These are phyloP conservation scores for Drepana falcataria DNA, from an alignment of 2,888 invertebrate genomes.

Conservation along the genomic window DNA sequence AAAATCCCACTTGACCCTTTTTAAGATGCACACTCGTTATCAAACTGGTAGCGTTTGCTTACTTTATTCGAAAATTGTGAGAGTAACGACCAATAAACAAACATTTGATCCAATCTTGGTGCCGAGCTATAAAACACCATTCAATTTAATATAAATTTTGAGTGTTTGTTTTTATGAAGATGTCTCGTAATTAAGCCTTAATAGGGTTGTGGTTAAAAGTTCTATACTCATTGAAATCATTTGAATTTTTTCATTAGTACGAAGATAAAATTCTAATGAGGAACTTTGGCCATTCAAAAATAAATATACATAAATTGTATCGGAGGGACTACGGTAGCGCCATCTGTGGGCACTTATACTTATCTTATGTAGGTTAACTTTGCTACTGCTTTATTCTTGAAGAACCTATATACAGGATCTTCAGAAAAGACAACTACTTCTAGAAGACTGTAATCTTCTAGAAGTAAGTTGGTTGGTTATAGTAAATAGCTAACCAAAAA, in stretches of 20 bases:
- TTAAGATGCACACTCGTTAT: background rate
- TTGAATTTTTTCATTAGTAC: background rate
- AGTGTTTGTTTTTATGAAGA: background rate
- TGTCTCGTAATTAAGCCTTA: background rate
- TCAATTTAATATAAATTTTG: background rate
- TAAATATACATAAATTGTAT: too few species aligned
- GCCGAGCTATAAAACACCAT: background rate
- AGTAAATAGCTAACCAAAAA: too few species aligned
- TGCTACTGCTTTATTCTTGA: too few species aligned
- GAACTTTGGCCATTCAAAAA: too few species aligned
- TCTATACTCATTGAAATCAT: background rate
- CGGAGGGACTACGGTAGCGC: too few species aligned
- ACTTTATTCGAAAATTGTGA: background rate
- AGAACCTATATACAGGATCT: too few species aligned
- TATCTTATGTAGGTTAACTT: too few species aligned
- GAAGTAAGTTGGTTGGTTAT: too few species aligned
- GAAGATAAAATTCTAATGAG: too few species aligned
- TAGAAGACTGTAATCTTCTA: too few species aligned
- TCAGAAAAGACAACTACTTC: too few species aligned
- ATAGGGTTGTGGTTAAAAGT: background rate
- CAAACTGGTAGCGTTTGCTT: background rate
- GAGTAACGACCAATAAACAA: background rate
- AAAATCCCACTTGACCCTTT: background rate
- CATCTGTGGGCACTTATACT: too few species aligned
- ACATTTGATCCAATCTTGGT: constrained; percentile 1